Base-by-base conservation (phyloP, 2,888 invertebrate species). In the Agonopterix subpropinquella region DNA sequence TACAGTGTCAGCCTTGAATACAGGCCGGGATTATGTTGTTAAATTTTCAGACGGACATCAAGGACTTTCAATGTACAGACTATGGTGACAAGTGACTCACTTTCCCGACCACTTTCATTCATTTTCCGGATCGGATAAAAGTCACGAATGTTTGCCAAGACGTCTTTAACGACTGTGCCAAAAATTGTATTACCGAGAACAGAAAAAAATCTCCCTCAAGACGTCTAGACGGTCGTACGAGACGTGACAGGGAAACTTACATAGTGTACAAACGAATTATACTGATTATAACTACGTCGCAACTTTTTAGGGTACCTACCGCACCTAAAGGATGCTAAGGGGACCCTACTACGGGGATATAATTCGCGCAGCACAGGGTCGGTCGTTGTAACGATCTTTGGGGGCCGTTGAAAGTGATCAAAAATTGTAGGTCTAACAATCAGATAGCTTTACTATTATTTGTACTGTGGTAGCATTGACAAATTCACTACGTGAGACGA, bases 161-260 rank as follows among this genome's bases (percentile, higher is more conserved):
- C 75, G 75, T 79, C 72, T 77, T 28, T 72, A 73, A 74, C 65
- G 67, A 65, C 65, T 69, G 78, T 86, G 86, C 85, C 86, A 86
- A 85, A 82, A 79, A 73, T 68, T 76, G 74, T 82, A 80, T 79
- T 85, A 84, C 84, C 73, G 75, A 78, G 84, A 82, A 83, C 59
- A 80, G 80, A 75, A 77, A 78, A 80, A 77, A 63, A 71, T 64
- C 65, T 64, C 73, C 69, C 63, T 70, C 65, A 67, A 64, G 64
- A 62, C 66, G 84, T 86, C 86, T 85, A 86, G 86, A 85, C 84
- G 73, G 67, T 53, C 63, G 68, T 65, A 61, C 70, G 80, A 82
- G 83, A 83, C 80, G 70, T 76, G 79, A 75, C 76, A 69, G 65
- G 63, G 39, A 36, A 41, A 46, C 45, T 13, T 45, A 37, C 37